Evolutionary conservation across 2,888 invertebrate genomes (phyloP), one percentile per base, ranked within the genome.

Genomic region (Parelbella ahira): DNA sequence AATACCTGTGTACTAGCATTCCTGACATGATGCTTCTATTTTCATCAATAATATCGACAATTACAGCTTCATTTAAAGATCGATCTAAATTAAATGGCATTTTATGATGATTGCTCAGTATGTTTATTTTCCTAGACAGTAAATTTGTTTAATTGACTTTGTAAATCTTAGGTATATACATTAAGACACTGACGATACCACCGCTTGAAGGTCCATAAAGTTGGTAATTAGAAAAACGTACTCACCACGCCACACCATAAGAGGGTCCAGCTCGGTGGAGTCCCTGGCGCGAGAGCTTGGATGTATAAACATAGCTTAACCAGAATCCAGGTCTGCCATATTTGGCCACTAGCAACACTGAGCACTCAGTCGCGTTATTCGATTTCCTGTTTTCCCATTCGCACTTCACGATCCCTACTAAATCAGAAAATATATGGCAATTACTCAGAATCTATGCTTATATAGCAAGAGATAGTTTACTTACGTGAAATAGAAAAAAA

Each of bases 221-320:
- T n/a, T n/a, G n/a, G n/a, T n/a, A n/a, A n/a, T 25, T 18, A 13
- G 3, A 21, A 27, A 10, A 23, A 1, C 9, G 8, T 15, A 82
- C 86, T 86, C 62, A 86, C 86, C 86, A 49, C 83, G 78, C 84
- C 86, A 86, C 58, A 84, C 75, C 58, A 80, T 67, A 25, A 81
- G 59, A 45, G 87, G 80, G 57, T 87, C 87, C 71, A 82, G 67
- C 58, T 87, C 87, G 33, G 74, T 60, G 54, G 83, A 68, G 58
- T 84, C 84, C 72, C 76, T 70, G 52, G 73, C 66, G 54, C 83
- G 79, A 53, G 84, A 80, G 57, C 83, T 83, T 54, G 87, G 81
- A 57, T 86, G 84, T 56, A 87, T 68, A 68, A 87, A 87, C 87
- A 87, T 87, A 72, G 55, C 63, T 83, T 83, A 87, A 70, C 87